These are phyloP conservation scores for Synaphobranchus kaupii DNA, from an alignment of 2,797 vertebrate genomes.

Conservation along the genomic window DNA sequence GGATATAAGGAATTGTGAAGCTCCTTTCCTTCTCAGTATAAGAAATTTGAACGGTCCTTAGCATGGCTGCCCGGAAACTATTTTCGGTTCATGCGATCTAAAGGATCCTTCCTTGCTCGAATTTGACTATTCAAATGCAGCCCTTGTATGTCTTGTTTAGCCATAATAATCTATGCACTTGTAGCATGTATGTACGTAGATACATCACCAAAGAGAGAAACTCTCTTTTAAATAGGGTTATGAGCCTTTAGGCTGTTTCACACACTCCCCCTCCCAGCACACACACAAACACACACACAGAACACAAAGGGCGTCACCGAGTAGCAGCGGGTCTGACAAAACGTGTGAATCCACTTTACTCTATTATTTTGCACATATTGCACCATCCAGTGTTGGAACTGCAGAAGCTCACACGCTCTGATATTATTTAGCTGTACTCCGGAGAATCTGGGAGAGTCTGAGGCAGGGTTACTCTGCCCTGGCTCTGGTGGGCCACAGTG, in stretches of 20 bases:
- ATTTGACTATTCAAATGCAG: too few species aligned
- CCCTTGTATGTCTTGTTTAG: neutral
- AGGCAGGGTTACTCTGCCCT: constrained; percentile 8
- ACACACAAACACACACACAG: neutral
- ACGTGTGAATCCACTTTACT: neutral
- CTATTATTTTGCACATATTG: constrained; percentile 16
- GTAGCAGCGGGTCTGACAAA: neutral
- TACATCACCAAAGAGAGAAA: neutral
- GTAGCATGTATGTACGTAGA: neutral
- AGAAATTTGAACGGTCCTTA: too few species aligned
- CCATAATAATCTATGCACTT: neutral
- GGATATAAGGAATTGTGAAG: too few species aligned
- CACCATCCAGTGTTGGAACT: constrained; percentile 28
- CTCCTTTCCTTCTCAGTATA: too few species aligned
- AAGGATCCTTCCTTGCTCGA: too few species aligned
- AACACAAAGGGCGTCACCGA: neutral
- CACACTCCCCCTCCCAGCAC: neutral
- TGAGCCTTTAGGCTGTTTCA: neutral
- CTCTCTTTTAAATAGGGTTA: neutral
- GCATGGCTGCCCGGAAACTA: too few species aligned
- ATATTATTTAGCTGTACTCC: neutral
- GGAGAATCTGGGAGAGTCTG: neutral
- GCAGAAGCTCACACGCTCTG: neutral
- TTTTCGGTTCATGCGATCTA: too few species aligned
- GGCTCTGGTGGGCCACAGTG: neutral